Base-by-base conservation (phyloP, 2,888 invertebrate species). In the Hirtodrosophila trivittata region DNA sequence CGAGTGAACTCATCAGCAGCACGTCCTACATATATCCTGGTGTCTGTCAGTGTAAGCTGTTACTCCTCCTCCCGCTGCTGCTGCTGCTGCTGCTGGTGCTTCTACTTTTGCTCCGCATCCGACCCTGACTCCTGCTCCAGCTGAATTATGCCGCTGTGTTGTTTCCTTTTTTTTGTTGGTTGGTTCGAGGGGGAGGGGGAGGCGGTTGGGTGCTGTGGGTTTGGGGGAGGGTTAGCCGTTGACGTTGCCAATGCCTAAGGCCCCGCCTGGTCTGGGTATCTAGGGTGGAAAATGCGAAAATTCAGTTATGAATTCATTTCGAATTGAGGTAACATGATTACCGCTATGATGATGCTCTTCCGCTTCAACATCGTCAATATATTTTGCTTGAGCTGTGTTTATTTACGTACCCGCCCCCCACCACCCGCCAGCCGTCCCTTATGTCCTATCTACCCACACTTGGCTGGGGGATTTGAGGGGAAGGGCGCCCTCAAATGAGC, bases 291-390 rank as follows among this genome's bases (percentile, higher is more conserved):
- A 72, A 76, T 83, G 80, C 69, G 88, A 84, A 89, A 89, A 89
- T 89, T 88, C 87, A 89, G 89, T 89, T 89, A 89, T 89, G 89
- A 89, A 89, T 89, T 89, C 89, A 89, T 89, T 89, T 89, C 89
- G 87, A 89, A 89, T 88, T 87, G 86, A 87, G 88, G 88, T 89
- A 89, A 89, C 89, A 85, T 89, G 89, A 89, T 89, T 89, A 89
- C 88, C 87, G 86, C 86, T 89, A 87, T 87, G 87, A 77, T 82
- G 86, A 80, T 81, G 86, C 78, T 87, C 80, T 82, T 85, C 84
- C 86, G 81, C 76, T 77, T 77, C 74, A 77, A 75, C 81, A 78
- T 82, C 82, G 82, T 75, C 78, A 78, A 78, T 78, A 78, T 78
- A 78, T 78, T 78, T 78, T 82, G 78, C 71, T 81, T 72, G 83